Percentiles rank a stretch among this genome's conserved stretches.
These are phyloP conservation scores for Dysdera silvatica DNA, from an alignment of 1,140 invertebrate species.

Conservation along the genomic window DNA sequence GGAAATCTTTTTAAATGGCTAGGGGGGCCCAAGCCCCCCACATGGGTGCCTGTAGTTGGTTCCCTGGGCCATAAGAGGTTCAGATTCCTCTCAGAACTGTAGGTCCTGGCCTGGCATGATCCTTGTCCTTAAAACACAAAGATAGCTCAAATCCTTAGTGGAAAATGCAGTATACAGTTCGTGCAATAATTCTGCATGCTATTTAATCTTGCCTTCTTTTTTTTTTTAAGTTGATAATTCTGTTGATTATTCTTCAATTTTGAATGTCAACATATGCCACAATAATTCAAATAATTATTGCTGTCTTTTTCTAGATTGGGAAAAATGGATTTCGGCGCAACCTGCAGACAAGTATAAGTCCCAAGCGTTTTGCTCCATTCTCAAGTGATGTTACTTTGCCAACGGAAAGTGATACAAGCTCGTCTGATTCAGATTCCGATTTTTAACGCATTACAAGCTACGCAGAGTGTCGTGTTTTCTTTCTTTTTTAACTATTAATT, in stretches of 20 bases:
- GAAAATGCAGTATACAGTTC: neutral
- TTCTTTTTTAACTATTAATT: constrained; percentile 11
- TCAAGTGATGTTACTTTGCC: constrained; percentile 14
- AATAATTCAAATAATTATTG: neutral
- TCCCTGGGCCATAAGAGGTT: no score
- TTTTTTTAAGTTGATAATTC: neutral
- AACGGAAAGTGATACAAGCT: constrained; percentile 21
- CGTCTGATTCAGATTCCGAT: constrained; percentile 28
- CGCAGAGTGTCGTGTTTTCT: constrained; percentile 10
- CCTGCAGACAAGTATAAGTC: constrained; percentile 28
- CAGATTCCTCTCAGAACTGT: no score
- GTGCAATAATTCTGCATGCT: neutral
- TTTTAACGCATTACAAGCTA: no score
- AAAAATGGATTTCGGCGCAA: constrained; percentile 30
- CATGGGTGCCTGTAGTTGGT: no score
- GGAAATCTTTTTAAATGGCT: no score
- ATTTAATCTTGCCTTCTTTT: neutral
- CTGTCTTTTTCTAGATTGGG: constrained; percentile 11
- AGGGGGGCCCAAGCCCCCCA: no score
- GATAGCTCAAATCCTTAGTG: neutral
- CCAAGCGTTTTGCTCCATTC: constrained; percentile 26
- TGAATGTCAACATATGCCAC: neutral
- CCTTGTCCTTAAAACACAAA: no score
- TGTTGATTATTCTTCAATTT: neutral
- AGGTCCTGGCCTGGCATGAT: no score